Evolutionary conservation across 2,888 invertebrate species (phyloP).

Genomic region (Agrilus mali): DNA sequence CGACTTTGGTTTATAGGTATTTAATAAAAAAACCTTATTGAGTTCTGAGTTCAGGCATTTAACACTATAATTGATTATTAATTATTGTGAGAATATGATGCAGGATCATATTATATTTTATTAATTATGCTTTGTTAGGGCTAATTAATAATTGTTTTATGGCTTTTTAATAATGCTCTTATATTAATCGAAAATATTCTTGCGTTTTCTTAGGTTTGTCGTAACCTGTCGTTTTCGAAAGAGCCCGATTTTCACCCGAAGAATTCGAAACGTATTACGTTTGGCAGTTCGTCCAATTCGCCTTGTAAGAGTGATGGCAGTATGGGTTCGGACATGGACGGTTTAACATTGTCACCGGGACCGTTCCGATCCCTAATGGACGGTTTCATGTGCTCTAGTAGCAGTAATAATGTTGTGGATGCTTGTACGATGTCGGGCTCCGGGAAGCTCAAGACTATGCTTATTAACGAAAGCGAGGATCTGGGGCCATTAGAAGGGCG

Average conservation of each 20-base stretch:
- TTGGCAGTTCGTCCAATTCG: too few relatives aligned
- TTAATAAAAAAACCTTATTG: too few relatives aligned
- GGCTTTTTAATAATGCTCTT: too few relatives aligned
- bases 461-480: conserved; percentile 66
- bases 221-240: conserved; percentile 28
- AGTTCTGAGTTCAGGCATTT: too few relatives aligned
- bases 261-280: too few relatives aligned
- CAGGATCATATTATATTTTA: too few relatives aligned
- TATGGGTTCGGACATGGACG: conserved; percentile 2
- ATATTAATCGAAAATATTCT: neutral
- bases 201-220: conserved; percentile 23
- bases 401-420: conserved; percentile 6
- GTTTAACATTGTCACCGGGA: conserved; percentile 7
- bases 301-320: too few relatives aligned
- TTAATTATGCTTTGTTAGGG: too few relatives aligned
- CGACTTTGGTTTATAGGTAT: too few relatives aligned
- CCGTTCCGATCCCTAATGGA: conserved; percentile 3
- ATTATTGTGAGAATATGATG: too few relatives aligned
- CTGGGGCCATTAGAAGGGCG: conserved; percentile 61
- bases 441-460: conserved; percentile 48
- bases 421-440: conserved; percentile 1
- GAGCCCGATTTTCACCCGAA: conserved; percentile 8
- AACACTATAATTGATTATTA: too few relatives aligned
- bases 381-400: conserved; percentile 8
- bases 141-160: too few relatives aligned